Evolutionary conservation across 2,888 invertebrate genomes (phyloP).

Genomic region (Idaea dimidiata): DNA sequence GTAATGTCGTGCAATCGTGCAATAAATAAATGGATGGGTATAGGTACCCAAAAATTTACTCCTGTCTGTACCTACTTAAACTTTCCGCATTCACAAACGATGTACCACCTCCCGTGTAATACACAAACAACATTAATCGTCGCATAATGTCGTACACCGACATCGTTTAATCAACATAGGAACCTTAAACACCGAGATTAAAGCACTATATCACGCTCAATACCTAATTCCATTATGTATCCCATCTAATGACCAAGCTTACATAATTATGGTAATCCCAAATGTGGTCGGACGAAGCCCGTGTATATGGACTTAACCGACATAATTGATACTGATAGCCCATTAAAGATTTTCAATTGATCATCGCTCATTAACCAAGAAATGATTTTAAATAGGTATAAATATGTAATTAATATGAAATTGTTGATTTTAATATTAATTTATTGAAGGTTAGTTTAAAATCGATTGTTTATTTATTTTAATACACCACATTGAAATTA

Average conservation of each 20-base stretch:
- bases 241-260: constrained; percentile 54
- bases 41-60: background rate
- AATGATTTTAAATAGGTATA: background rate
- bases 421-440: background rate
- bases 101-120: constrained; percentile 24
- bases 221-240: constrained; percentile 51
- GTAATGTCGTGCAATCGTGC: too few relatives aligned
- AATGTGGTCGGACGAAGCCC: constrained; percentile 35
- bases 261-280: constrained; percentile 59
- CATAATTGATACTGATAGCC: constrained; percentile 65
- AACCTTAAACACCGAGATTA: constrained; percentile 47
- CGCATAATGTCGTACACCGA: constrained; percentile 26
- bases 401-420: background rate
- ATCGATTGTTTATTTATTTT: background rate
- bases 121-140: background rate
- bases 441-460: background rate
- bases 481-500: background rate
- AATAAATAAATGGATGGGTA: too few relatives aligned
- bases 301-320: constrained; percentile 21
- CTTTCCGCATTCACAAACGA: constrained; percentile 10
- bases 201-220: constrained; percentile 47
- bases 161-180: constrained; percentile 27
- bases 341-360: constrained; percentile 57
- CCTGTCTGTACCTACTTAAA: background rate
- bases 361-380: constrained; percentile 25